Percentiles rank a stretch among this genome's conserved stretches.
These are phyloP conservation scores for Seriola quinqueradiata DNA, from an alignment of 2,113 vertebrate species.

Conservation along the genomic window DNA sequence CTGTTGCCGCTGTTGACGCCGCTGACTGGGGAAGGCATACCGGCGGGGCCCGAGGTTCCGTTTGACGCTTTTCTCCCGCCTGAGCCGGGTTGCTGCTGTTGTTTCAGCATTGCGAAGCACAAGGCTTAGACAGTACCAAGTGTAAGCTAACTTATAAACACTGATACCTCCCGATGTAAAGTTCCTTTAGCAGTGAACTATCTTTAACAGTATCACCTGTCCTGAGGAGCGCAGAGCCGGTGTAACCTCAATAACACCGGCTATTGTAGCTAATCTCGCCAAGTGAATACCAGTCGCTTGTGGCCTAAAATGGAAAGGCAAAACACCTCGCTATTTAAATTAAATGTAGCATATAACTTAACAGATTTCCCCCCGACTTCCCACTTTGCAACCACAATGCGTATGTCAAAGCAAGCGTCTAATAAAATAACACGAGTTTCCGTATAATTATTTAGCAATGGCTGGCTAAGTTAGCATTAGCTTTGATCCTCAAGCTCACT, in stretches of 20 bases:
- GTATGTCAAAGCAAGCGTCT: conserved; percentile 53
- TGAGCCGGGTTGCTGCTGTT: conserved; percentile 80
- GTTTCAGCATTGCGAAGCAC: conserved; percentile 84
- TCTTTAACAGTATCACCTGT: conserved; percentile 53
- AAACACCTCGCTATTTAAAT: conserved; percentile 33
- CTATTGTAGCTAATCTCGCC: conserved; percentile 70
- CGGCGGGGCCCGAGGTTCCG: conserved; percentile 78
- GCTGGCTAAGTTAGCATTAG: conserved; percentile 77
- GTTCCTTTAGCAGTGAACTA: conserved; percentile 46
- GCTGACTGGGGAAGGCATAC: conserved; percentile 80
- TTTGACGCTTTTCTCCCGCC: conserved; percentile 84
- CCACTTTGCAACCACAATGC: conserved; percentile 16
- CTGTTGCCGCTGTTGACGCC: conserved; percentile 80
- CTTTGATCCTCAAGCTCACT: conserved; percentile 74
- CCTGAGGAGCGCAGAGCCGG: conserved; percentile 58
- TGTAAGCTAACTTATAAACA: conserved; percentile 60
- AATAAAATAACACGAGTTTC: conserved; percentile 61
- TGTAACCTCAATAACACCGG: conserved; percentile 66
- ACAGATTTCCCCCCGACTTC: not conserved
- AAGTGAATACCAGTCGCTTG: conserved; percentile 53
- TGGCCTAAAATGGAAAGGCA: conserved; percentile 72
- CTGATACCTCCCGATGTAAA: conserved; percentile 32
- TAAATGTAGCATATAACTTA: conserved; percentile 41
- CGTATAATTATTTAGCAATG: conserved; percentile 67
- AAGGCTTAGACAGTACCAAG: conserved; percentile 63